Base-by-base conservation (phyloP, 2,888 invertebrate genomes). In the Chymomyza procnemis region DNA sequence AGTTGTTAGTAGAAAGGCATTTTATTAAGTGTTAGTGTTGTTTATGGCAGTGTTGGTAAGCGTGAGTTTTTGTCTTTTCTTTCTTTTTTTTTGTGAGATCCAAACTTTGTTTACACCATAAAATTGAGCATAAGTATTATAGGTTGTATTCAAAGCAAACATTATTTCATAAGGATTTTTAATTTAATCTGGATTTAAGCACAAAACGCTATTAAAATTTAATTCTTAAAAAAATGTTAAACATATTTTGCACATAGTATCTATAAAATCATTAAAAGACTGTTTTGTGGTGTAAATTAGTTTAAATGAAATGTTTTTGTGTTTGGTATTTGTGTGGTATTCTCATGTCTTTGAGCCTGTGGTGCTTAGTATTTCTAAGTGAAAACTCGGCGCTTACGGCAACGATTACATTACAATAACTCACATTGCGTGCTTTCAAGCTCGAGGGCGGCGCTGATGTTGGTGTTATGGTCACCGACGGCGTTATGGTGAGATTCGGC, bases 391-490 rank as follows among this genome's bases (percentile, higher is more conserved):
- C 88, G 88, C 89, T 88, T 88, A 88, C 88, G 88, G 89, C 88
- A 89, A 89, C 89, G 89, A 89, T 87, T 88, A 90, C 90, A 89
- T 90, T 90, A 91, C 91, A 89, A 89, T 89, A 90, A 90, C 91
- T 91, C 90, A 91, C 91, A 91, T 91, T 91, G 89, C 91, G 91
- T 89, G 90, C 89, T 89, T 91, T 91, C 77, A 90, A 83, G 85
- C 91, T 90, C 78, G 90, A 90, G 48, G 94, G 92, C 70, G 95
- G 95, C 63, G 94, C 95, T 22, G 95, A 94, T 52, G 95, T 95
- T 12, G 95, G 95, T 5, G 95, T 95, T 87, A 95, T 95, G 70
- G 95, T 95, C 77, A 95, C 95, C 48, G 95, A 94, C 0, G 95
- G 95, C 18, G 94, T 94, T 88, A 94, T 94, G 65, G 91, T 91